A percentile compares a stretch with the other conserved stretches of the same genome.
Evolutionary conservation across 2,113 vertebrate species (phyloP).

Genomic region (Vicugna pacos): DNA sequence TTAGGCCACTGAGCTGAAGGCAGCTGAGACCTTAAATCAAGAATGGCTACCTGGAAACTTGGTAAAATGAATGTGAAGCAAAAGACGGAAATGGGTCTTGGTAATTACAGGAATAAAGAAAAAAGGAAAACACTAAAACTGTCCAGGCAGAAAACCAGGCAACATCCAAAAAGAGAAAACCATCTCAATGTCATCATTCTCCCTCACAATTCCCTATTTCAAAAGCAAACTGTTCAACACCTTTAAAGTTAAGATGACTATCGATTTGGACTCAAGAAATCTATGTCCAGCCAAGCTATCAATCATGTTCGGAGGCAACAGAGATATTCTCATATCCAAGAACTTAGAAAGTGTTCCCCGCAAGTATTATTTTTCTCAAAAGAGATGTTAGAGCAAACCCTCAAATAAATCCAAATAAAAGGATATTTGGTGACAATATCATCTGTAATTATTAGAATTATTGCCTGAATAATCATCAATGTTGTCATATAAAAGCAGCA

Average conservation of each 20-base stretch:
- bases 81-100: background rate
- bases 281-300: background rate
- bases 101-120: background rate
- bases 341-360: conserved; percentile 21
- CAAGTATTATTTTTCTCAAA: background rate
- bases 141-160: background rate
- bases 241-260: conserved; percentile 27
- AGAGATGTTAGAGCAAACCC: background rate
- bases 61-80: conserved; percentile 16
- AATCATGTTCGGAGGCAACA: background rate
- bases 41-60: background rate
- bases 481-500: background rate
- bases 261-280: conserved; percentile 31
- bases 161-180: background rate
- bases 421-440: background rate
- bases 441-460: conserved; percentile 33
- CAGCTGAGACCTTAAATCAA: background rate
- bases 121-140: background rate
- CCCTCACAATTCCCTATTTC: conserved; percentile 5
- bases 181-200: background rate
- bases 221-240: conserved; percentile 24
- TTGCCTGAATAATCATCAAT: background rate
- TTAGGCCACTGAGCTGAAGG: background rate
- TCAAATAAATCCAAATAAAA: conserved; percentile 12
- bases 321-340: background rate